Conservation (phyloP, 2,888 invertebrate species). For the Sabatieria punctata region DNA sequence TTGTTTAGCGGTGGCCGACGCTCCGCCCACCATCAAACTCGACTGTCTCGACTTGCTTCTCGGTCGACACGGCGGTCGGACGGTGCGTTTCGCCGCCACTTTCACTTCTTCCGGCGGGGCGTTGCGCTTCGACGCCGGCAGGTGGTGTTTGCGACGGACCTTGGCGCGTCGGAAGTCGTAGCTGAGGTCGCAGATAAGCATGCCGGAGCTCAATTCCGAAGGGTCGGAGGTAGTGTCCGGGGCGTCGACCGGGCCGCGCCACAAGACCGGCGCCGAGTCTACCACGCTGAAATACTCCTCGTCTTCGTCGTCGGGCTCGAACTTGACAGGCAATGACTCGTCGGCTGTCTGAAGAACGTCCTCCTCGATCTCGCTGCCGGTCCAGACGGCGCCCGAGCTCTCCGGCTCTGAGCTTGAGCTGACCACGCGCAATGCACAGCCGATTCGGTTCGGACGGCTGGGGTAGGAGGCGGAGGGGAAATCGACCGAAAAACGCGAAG, state of each 20-base stretch:
- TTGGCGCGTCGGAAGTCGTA: constrained; percentile 14
- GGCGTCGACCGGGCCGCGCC: constrained; percentile 46
- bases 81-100: too few species aligned
- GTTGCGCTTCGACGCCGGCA: too few species aligned
- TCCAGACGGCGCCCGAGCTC: constrained; percentile 4
- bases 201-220: constrained; percentile 15
- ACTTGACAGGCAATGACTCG: constrained; percentile 76
- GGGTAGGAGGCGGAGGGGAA: too few species aligned
- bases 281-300: constrained; percentile 67
- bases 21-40: too few species aligned
- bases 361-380: constrained; percentile 1
- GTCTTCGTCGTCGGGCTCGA: constrained; percentile 69
- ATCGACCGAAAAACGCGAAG: too few species aligned
- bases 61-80: too few species aligned
- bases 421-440: neutral
- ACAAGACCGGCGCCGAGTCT: constrained; percentile 63
- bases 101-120: too few species aligned
- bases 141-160: constrained; percentile 6
- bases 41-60: too few species aligned
- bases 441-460: too few species aligned
- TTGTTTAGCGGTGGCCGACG: too few species aligned
- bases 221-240: constrained; percentile 7
- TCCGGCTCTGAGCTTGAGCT: neutral
- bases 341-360: constrained; percentile 73
- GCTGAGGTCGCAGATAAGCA: constrained; percentile 14